phyloP scores from a whole-genome alignment of 2,888 invertebrate species.

The Bursaphelenchus okinawaensis region DNA sequence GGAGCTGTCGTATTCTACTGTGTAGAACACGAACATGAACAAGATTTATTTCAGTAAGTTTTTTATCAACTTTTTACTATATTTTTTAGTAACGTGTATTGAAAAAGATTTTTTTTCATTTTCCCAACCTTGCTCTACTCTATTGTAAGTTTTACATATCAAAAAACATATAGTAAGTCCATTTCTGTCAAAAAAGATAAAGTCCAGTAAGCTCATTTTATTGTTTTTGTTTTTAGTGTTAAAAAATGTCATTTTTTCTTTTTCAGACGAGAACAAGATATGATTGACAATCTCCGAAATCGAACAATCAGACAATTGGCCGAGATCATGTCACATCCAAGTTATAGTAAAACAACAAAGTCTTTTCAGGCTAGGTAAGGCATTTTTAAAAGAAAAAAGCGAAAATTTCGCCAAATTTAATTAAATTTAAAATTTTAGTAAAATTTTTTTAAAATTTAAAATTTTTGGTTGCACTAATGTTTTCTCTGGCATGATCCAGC shows the following conservation, averaged over 20 bases:
- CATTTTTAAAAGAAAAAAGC: neutral
- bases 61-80: neutral
- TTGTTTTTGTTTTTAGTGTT: neutral
- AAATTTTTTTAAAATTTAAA: too few species aligned
- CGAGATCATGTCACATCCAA: constrained; percentile 18
- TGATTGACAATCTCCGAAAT: constrained; percentile 39
- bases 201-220: too few species aligned
- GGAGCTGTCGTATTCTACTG: constrained; percentile 53
- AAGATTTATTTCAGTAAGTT: constrained; percentile 36
- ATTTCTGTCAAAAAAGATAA: neutral
- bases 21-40: constrained; percentile 53
- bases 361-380: neutral
- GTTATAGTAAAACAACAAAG: neutral
- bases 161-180: neutral
- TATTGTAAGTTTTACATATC: neutral
- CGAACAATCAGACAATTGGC: constrained; percentile 30
- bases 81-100: neutral
- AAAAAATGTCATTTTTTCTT: neutral
- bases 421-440: too few species aligned
- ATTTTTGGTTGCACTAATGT: too few species aligned
- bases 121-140: neutral
- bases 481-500: too few species aligned
- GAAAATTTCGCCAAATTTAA: too few species aligned
- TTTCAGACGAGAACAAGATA: constrained; percentile 32
- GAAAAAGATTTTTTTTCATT: neutral